phyloP scores from a whole-genome alignment of 2,888 invertebrate species.

The Amiota mariae region DNA sequence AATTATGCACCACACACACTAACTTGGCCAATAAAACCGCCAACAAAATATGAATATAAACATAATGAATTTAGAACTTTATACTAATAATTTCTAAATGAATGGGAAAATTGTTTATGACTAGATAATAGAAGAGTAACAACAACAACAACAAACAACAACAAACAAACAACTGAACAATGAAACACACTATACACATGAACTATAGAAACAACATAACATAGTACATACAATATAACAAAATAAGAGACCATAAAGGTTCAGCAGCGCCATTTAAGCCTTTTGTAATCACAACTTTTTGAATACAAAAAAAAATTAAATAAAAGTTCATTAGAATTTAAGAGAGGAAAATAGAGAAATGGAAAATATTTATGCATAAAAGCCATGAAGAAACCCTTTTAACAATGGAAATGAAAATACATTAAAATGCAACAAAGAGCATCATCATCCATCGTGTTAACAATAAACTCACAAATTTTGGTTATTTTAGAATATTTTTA shows the following conservation, averaged over 20 bases:
- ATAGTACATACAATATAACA: no score
- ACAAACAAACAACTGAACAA: neutral
- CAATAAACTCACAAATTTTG: slow-evolving; percentile 13
- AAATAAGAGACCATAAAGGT: neutral
- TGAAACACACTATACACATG: no score
- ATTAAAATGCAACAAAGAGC: slow-evolving; percentile 9
- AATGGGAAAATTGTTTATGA: neutral
- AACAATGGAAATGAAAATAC: neutral
- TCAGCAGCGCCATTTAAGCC: slow-evolving; percentile 30
- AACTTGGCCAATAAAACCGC: neutral
- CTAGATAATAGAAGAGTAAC: neutral
- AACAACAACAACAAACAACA: neutral
- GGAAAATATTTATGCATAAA: neutral
- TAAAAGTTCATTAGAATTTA: slow-evolving; percentile 10
- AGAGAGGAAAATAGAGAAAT: slow-evolving; percentile 9
- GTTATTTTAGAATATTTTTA: no score
- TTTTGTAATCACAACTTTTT: slow-evolving; percentile 23
- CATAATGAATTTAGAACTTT: neutral
- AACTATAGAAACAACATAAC: no score
- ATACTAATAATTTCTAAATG: neutral
- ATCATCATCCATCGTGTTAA: neutral
- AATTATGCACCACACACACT: slow-evolving; percentile 1
- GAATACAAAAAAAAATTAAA: neutral
- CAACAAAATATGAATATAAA: neutral
- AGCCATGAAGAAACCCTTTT: slow-evolving; percentile 5